Conservation (phyloP, 2,888 invertebrate species). For the Endomychus coccineus region DNA sequence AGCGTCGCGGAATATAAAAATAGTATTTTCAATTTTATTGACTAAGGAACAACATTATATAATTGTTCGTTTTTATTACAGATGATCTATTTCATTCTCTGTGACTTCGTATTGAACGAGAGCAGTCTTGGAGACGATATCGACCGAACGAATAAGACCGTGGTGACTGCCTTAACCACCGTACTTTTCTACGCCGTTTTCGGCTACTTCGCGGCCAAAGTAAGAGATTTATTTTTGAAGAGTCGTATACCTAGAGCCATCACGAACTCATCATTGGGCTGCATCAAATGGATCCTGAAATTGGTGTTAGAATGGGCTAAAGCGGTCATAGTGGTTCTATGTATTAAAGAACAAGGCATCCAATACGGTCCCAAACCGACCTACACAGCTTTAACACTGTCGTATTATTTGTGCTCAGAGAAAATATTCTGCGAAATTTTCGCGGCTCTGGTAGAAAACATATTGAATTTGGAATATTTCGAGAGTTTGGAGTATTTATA, state of each 20-base stretch:
- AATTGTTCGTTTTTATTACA: slow-evolving; percentile 28
- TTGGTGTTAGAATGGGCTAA: slow-evolving; percentile 73
- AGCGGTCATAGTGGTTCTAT: slow-evolving; percentile 53
- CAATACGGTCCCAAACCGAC: slow-evolving; percentile 58
- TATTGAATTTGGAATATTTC: slow-evolving; percentile 52
- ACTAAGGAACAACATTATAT: no score
- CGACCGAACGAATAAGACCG: slow-evolving; percentile 26
- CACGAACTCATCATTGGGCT: slow-evolving; percentile 13
- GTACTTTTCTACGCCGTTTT: slow-evolving; percentile 40
- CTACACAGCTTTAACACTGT: slow-evolving; percentile 57
- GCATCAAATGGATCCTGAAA: slow-evolving; percentile 45
- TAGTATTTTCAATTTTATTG: no score
- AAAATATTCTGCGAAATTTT: slow-evolving; percentile 59
- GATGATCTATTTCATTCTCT: slow-evolving; percentile 38
- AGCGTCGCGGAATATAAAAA: no score
- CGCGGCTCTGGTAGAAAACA: slow-evolving; percentile 49
- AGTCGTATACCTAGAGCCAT: slow-evolving; percentile 21
- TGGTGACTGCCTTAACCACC: slow-evolving; percentile 37
- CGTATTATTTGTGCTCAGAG: slow-evolving; percentile 64
- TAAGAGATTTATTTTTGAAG: slow-evolving; percentile 32
- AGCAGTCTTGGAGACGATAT: slow-evolving; percentile 18
- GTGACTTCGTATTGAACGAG: slow-evolving; percentile 29
- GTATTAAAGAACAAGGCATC: slow-evolving; percentile 64
- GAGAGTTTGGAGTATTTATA: slow-evolving; percentile 65
- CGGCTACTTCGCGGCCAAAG: slow-evolving; percentile 37